These are phyloP conservation scores for Gavialis gangeticus DNA, from an alignment of 2,113 vertebrate species.

Conservation along the genomic window DNA sequence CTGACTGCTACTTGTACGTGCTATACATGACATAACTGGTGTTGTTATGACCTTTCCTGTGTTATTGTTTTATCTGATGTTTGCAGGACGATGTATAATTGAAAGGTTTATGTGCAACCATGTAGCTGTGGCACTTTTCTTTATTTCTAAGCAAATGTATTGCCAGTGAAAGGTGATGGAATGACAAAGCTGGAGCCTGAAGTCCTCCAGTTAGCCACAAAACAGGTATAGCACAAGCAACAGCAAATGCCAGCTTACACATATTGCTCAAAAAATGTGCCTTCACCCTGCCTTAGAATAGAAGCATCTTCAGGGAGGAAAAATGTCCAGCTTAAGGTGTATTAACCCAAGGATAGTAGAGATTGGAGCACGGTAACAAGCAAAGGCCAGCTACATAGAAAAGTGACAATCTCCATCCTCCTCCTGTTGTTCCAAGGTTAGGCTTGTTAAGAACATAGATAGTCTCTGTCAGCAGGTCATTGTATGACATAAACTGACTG, in stretches of 20 bases:
- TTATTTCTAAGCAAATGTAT: conserved; percentile 32
- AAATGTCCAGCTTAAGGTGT: rapidly evolving
- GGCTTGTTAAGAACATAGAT: neutral
- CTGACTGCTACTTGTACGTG: conserved; percentile 77
- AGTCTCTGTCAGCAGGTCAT: neutral
- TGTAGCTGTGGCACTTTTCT: conserved; percentile 49
- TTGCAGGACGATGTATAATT: conserved; percentile 54
- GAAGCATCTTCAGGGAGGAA: neutral
- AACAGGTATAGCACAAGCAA: neutral
- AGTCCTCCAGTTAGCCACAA: neutral
- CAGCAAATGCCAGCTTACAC: neutral
- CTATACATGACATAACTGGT: conserved; percentile 71
- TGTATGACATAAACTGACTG: neutral
- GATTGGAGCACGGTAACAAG: neutral
- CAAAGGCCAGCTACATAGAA: neutral
- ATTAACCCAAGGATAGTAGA: neutral
- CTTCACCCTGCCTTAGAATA: neutral
- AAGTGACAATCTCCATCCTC: neutral
- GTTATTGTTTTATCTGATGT: conserved; percentile 63
- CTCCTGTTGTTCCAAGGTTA: neutral
- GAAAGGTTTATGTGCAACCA: conserved; percentile 35
- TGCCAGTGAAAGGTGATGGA: conserved; percentile 22
- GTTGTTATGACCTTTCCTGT: conserved; percentile 72
- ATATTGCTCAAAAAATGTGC: neutral
- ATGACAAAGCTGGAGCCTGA: neutral